phyloP scores from a whole-genome alignment of 2,797 vertebrate genomes.

The Coracias cyanogaster region DNA sequence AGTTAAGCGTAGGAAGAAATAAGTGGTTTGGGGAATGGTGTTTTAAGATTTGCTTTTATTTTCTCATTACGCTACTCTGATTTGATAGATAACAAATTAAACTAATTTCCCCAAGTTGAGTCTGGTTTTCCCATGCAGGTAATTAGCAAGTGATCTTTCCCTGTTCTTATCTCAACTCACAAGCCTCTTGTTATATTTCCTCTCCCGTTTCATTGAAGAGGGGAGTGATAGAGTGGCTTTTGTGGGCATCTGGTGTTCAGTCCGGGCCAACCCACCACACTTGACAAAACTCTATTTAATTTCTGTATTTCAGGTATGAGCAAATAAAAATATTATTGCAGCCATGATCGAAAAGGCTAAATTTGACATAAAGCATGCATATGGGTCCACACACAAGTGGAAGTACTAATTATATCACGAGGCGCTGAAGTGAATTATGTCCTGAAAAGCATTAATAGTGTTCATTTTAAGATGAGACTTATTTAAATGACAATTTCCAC shows the following conservation, averaged over 20 bases:
- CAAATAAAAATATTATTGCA: neutral
- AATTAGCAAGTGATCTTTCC: neutral
- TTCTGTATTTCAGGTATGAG: neutral
- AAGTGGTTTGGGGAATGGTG: neutral
- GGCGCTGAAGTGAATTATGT: neutral
- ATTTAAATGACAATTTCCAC: neutral
- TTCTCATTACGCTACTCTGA: neutral
- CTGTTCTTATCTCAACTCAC: neutral
- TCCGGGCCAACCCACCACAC: neutral
- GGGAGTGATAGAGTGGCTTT: neutral
- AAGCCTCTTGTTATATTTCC: neutral
- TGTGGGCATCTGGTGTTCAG: neutral
- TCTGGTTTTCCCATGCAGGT: neutral
- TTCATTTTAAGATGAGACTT: neutral
- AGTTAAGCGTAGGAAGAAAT: neutral
- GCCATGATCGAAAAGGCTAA: neutral
- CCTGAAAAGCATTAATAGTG: neutral
- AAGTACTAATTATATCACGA: neutral
- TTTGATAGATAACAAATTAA: neutral
- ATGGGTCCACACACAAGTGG: accelerated
- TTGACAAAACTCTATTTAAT: neutral
- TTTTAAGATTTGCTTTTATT: neutral
- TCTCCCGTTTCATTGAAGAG: neutral
- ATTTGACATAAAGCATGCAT: neutral
- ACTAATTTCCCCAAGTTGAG: neutral